Base-by-base conservation (phyloP, 1,140 invertebrate genomes). In the Atta texana region DNA sequence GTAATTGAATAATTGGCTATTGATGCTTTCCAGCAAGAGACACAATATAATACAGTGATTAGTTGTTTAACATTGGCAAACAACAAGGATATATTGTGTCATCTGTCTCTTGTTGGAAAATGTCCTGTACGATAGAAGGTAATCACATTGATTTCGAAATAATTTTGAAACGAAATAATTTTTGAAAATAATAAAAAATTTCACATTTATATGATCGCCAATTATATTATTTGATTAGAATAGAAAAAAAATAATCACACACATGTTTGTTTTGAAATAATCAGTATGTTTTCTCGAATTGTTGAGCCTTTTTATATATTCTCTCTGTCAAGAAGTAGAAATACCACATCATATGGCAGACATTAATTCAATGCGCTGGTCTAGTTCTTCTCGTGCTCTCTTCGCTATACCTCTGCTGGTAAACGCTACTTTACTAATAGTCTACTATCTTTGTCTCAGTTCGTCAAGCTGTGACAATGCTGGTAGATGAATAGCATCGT, bases 371-470 rank as follows among this genome's bases (percentile, higher is more conserved):
- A 44, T 44, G 8, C 21, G 39, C 63, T 49, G 21, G 49, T 57
- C 51, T 53, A 24, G 53, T 71, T 81, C 34, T 81, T 71, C 64
- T 24, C 77, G 7, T 53, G 39, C 24, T 21, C n/a, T 49, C 21
- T 39, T 21, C 21, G 16, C 1, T 1, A 10, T 55, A n/a, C 57
- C 24, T 16, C 51, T 21, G 21, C 6, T 71, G 18, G 24, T 34
- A 59, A 64, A 14, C 7, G 51, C 66, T n/a, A 44, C 51, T 81
- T 71, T 21, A 71, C 78, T 81, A 71, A 81, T 71, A 49, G 64
- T 28, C 64, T n/a, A n/a, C 64, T 71, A 71, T 55, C n/a, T 57
- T 71, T 57, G 34, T 81, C 51, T 57, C n/a, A 71, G 55, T 69
- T 57, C 34, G 49, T 80, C 49, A 55, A 55, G 51, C 31, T 39